Conservation (phyloP, 1,140 invertebrate genomes). For the Panagrolaimus sp. region DNA sequence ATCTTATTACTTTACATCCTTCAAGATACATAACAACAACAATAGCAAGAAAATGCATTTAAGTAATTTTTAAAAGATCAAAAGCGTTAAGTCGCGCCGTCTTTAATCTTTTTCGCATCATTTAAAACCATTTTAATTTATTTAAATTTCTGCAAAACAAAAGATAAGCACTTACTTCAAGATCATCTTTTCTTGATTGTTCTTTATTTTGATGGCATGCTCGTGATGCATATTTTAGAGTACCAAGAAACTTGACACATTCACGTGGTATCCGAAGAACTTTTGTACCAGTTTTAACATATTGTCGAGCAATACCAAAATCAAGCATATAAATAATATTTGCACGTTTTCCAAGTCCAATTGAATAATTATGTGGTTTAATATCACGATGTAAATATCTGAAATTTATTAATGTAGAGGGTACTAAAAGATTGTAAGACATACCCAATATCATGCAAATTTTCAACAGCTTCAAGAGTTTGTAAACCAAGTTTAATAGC, state of each 20-base stretch:
- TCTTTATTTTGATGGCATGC: constrained; percentile 13
- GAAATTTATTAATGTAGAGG: no score
- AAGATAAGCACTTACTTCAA: not conserved
- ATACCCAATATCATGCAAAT: constrained; percentile 4
- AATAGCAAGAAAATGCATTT: no score
- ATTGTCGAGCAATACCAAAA: constrained; percentile 16
- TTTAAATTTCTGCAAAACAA: no score
- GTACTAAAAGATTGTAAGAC: no score
- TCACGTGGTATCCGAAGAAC: constrained; percentile 10
- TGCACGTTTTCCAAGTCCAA: not conserved
- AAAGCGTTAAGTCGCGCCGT: no score
- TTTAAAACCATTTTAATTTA: no score
- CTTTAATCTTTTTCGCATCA: no score
- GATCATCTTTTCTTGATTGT: constrained; percentile 16
- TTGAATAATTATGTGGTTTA: constrained; percentile 17
- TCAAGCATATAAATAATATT: constrained; percentile 12
- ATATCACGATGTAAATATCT: constrained; percentile 16
- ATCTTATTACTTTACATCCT: no score
- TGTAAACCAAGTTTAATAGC: constrained; percentile 9
- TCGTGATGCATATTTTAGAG: constrained; percentile 16
- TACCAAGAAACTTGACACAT: constrained; percentile 12
- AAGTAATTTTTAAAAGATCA: no score
- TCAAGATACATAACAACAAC: no score
- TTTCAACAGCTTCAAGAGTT: constrained; percentile 8
- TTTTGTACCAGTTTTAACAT: not conserved